Evolutionary conservation across 92 coral and sea anemone genomes (phyloP), one percentile per base, ranked within the genome.

Genomic region (Porites evermanni): DNA sequence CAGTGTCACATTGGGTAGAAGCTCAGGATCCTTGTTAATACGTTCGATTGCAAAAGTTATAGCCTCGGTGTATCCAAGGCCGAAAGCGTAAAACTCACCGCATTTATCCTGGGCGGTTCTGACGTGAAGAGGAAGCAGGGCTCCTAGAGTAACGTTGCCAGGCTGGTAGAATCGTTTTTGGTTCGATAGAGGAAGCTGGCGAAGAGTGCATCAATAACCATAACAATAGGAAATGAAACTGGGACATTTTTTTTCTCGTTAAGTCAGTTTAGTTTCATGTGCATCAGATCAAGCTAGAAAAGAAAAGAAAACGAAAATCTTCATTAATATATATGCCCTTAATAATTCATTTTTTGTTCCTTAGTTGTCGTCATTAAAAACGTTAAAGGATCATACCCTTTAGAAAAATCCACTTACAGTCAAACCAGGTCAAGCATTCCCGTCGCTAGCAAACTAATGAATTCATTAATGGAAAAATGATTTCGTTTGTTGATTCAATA

Each of bases 41-140:
- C 75, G 82, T 67, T 89, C 86, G 23, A 93, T 77, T 20, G 94
- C 88, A 83, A 80, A 88, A 12, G 89, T 84, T 53, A 91, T 67
- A 14, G 96, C 96, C 53, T 93, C 96, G 80, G 88, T 81, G 73
- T 91, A 93, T 18, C 96, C 96, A 19, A 93, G 87, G 11, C 96
- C 94, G 83, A 91, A 91, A 10, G 89, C n/a, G 80, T 93, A 93
- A 12, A 93, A 89, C 58, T 93, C 94, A 13, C 94, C 91, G 63
- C 96, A 93, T 12, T 75, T 79, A n/a, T 91, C 91, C 21, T 69
- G 53, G 2, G 88, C 56, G 32, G 83, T 89, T 8, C 91, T 92
- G 3, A 91, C 84, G 56, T 93, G 96, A 23, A 93, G 47, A 4
- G 96, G 96, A 2, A 93, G 79, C 18, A 93, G 65, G 19, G 88